phyloP scores from a whole-genome alignment of 1,140 invertebrate species.

The Hycleus phaleratus region DNA sequence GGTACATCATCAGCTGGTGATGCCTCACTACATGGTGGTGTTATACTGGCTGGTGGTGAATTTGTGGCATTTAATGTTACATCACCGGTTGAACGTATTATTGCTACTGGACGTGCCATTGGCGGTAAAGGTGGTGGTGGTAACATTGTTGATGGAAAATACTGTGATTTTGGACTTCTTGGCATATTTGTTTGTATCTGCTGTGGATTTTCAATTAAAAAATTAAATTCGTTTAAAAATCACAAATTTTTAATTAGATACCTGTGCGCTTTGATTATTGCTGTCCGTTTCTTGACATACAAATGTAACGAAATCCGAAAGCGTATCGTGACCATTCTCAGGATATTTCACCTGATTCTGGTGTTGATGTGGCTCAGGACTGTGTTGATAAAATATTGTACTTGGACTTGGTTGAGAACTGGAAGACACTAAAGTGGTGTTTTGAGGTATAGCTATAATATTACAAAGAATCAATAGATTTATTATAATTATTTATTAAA shows the following conservation, averaged over 20 bases:
- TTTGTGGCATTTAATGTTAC: slow-evolving; percentile 46
- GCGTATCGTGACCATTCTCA: slow-evolving; percentile 77
- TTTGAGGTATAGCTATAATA: slow-evolving; percentile 39
- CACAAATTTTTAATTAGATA: slow-evolving; percentile 37
- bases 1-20: slow-evolving; percentile 39
- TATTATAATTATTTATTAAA: no score
- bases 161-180: slow-evolving; percentile 65
- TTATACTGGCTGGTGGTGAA: slow-evolving; percentile 56
- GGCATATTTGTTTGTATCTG: slow-evolving; percentile 30
- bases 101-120: slow-evolving; percentile 91
- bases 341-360: slow-evolving; percentile 62
- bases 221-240: neutral
- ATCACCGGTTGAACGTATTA: slow-evolving; percentile 80
- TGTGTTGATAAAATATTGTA: slow-evolving; percentile 46
- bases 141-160: slow-evolving; percentile 83
- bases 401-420: slow-evolving; percentile 44
- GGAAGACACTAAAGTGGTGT: slow-evolving; percentile 39
- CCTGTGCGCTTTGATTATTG: slow-evolving; percentile 71
- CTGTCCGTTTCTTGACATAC: slow-evolving; percentile 90
- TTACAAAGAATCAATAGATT: neutral
- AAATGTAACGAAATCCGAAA: slow-evolving; percentile 93
- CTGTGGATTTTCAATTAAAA: neutral
- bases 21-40: slow-evolving; percentile 46
- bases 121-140: slow-evolving; percentile 93
- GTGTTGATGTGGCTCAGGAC: slow-evolving; percentile 38